Percentiles rank a stretch among this genome's conserved stretches.
Evolutionary conservation across 2,888 invertebrate species (phyloP).

Genomic region (Salticus scenicus): DNA sequence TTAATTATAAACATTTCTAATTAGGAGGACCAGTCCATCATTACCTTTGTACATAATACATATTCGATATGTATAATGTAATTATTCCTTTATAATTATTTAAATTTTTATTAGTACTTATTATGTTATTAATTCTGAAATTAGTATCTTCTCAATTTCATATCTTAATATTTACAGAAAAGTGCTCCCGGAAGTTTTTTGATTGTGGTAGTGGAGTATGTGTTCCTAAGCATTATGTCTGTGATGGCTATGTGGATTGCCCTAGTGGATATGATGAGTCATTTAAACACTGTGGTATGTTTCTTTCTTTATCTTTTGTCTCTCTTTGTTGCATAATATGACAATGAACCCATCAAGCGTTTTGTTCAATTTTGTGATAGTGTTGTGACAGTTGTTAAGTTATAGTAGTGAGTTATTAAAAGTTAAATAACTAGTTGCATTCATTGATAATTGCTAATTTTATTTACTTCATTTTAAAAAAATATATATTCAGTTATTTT

Average conservation of each 20-base stretch:
- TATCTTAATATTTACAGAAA: slow-evolving; percentile 43
- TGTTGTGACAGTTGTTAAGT: too few species aligned
- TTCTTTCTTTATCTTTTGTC: background rate
- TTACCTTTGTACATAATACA: too few species aligned
- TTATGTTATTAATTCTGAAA: background rate
- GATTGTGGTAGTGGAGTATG: slow-evolving; percentile 76
- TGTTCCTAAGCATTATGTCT: slow-evolving; percentile 78
- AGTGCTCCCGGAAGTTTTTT: slow-evolving; percentile 74
- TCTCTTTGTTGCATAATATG: background rate
- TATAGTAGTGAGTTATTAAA: too few species aligned
- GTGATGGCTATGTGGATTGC: slow-evolving; percentile 79
- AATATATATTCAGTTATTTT: too few species aligned
- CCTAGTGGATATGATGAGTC: slow-evolving; percentile 79
- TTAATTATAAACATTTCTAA: too few species aligned
- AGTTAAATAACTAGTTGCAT: too few species aligned
- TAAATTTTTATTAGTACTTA: background rate
- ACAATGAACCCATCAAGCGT: too few species aligned
- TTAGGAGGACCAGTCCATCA: too few species aligned
- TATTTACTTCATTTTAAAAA: too few species aligned
- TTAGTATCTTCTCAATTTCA: background rate
- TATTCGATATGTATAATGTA: too few species aligned
- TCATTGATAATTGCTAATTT: too few species aligned
- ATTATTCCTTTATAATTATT: background rate
- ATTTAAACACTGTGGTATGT: slow-evolving; percentile 76
- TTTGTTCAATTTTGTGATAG: too few species aligned